Percentiles rank a stretch among this genome's conserved stretches.
Conservation (phyloP, 2,888 invertebrate genomes). For the Lasioglossum leucozonium region DNA sequence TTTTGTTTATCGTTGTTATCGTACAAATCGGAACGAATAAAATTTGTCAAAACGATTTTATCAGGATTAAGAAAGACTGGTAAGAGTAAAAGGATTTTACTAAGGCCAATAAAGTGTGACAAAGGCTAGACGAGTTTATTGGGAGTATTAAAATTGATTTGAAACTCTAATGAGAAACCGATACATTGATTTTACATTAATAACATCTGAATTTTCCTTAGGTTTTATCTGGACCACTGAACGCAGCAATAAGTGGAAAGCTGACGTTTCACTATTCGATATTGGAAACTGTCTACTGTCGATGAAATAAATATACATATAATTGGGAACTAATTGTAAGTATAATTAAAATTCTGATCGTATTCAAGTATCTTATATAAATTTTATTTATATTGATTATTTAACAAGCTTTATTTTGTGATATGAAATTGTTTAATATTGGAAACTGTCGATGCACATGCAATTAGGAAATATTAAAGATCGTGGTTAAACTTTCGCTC, state of each 20-base stretch:
- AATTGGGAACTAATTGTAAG: background rate
- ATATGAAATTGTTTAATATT: no score
- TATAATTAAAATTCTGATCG: no score
- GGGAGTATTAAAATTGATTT: background rate
- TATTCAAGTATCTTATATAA: background rate
- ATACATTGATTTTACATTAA: conserved; percentile 8
- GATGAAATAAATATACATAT: background rate
- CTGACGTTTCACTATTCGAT: background rate
- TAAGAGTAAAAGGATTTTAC: background rate
- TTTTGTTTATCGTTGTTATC: background rate
- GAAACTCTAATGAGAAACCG: background rate
- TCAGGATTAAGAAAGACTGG: background rate
- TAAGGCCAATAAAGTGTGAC: background rate
- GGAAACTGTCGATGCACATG: no score
- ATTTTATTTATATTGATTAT: background rate
- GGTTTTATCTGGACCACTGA: background rate
- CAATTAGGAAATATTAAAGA: no score
- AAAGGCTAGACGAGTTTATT: background rate
- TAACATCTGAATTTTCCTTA: background rate
- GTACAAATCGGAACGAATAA: background rate
- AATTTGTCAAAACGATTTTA: background rate
- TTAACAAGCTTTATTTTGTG: no score
- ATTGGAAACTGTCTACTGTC: background rate
- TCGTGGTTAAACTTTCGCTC: no score
- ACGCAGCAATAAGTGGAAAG: background rate